These are phyloP conservation scores for Gnatocerus cornutus DNA, from an alignment of 2,888 invertebrate genomes.

Conservation along the genomic window DNA sequence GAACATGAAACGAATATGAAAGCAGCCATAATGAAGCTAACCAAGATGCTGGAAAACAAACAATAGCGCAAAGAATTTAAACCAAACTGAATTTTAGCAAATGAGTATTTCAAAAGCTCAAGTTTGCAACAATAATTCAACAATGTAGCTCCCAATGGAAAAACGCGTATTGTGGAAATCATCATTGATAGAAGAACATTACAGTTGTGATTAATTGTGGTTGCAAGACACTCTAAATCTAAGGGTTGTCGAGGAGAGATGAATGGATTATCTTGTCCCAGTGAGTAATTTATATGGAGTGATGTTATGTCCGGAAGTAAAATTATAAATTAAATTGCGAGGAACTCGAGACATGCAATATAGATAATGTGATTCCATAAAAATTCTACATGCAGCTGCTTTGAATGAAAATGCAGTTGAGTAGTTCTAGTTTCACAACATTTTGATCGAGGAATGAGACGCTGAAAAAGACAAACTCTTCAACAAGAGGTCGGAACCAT, in stretches of 20 bases:
- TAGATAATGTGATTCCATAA: slow-evolving; percentile 21
- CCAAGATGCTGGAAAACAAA: slow-evolving; percentile 20
- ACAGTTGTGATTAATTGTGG: slow-evolving; percentile 31
- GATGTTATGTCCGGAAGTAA: slow-evolving; percentile 7
- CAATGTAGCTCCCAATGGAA: not conserved
- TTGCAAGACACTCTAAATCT: slow-evolving; percentile 17
- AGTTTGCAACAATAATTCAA: not conserved
- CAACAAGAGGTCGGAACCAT: not conserved
- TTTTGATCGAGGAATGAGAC: not conserved
- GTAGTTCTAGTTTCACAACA: not conserved
- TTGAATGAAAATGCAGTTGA: slow-evolving; percentile 23
- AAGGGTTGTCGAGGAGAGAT: slow-evolving; percentile 28
- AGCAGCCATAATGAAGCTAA: slow-evolving; percentile 21
- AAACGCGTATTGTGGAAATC: slow-evolving; percentile 12
- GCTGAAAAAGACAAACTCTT: not conserved
- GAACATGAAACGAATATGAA: slow-evolving; percentile 6
- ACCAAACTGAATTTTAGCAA: not conserved
- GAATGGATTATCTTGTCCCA: slow-evolving; percentile 36
- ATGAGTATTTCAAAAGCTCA: slow-evolving; percentile 3
- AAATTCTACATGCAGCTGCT: slow-evolving; percentile 31
- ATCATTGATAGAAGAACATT: slow-evolving; percentile 13
- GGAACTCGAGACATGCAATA: slow-evolving; percentile 2
- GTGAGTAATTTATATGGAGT: slow-evolving; percentile 19
- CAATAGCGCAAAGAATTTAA: slow-evolving; percentile 15
- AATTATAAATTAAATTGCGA: slow-evolving; percentile 28